Evolutionary conservation across 1,140 invertebrate genomes (phyloP), one percentile per base, ranked within the genome.

Genomic region (Caerostris extrusa): DNA sequence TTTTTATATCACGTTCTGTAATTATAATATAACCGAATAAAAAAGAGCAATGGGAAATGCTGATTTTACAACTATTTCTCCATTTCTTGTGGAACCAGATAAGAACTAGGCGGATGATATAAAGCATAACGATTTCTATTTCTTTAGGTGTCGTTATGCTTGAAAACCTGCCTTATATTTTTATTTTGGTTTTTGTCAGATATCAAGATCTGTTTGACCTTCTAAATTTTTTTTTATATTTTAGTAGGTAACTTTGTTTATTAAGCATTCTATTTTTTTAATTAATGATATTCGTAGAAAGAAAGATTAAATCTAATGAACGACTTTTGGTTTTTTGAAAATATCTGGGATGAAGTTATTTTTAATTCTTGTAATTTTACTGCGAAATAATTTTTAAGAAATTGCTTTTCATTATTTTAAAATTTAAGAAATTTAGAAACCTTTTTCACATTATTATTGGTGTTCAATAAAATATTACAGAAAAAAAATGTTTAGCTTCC

Each of bases 1-100:
- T 83, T 83, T 77, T 77, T 77, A 77, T 53, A 77, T 77, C 69
- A 77, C 69, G 34, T 1, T 14, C 69, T 53, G 69, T 77, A 77
- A 77, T 77, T 77, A 77, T 34, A 50, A 12, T 50, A 50, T 14
- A 53, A 77, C 34, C 69, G 34, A 77, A 12, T 34, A 53, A 77
- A 77, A 7, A 67, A 67, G 17, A 5, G 17, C 3, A 77, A 53
- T 77, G 69, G 19, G 69, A 77, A 77, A 77, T 34, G 5, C 19
- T 10, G 34, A 12, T 53, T 77, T 77, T 14, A 77, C 50, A 77
- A 53, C 8, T 10, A 53, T 34, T 77, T 77, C 69, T 34, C 69
- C 50, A 50, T 12, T 77, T 77, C 8, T 77, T 77, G 19, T 77
- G 7, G 69, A 77, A 77, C 50, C 8, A 12, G 69, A 77, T 77